phyloP scores from a whole-genome alignment of 35 echinoderm and acorn worm genomes.

The Apostichopus parvimensis region DNA sequence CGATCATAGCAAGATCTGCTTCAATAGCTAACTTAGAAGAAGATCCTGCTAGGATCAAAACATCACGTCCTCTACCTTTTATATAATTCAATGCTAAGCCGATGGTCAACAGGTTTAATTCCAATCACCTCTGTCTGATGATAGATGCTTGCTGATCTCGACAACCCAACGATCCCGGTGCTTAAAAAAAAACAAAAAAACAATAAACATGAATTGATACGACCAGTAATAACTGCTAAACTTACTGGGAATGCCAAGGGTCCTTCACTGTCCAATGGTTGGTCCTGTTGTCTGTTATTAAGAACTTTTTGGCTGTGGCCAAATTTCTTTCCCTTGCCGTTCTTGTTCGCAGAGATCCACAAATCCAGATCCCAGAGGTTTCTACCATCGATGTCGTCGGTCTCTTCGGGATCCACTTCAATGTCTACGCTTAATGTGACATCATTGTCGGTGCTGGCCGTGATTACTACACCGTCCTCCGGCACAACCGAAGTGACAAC shows the following conservation, averaged over 20 bases:
- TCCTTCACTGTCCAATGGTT: conserved; percentile 36
- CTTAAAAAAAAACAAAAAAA: no score
- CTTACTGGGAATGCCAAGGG: conserved; percentile 7
- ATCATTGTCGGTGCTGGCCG: conserved; percentile 4
- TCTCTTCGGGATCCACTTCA: conserved; percentile 4
- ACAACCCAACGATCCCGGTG: no score
- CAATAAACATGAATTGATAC: no score
- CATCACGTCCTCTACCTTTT: no score
- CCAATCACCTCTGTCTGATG: no score
- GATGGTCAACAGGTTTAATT: no score
- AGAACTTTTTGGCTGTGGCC: conserved; percentile 9
- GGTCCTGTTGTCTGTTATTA: neutral
- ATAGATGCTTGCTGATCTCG: no score
- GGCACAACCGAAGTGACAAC: conserved; percentile 6
- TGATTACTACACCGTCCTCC: neutral
- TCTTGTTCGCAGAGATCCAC: conserved; percentile 50
- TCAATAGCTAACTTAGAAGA: no score
- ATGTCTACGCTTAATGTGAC: conserved; percentile 34
- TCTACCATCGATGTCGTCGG: conserved; percentile 22
- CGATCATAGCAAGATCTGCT: no score
- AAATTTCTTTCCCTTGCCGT: conserved; percentile 47
- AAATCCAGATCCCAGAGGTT: conserved; percentile 48
- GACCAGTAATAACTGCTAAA: no score
- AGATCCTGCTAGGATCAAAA: no score
- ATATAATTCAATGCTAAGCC: no score